Percentiles rank a stretch among this genome's conserved stretches.
These are phyloP conservation scores for Drosophila azteca DNA, from an alignment of 1,140 invertebrate genomes.

Conservation along the genomic window DNA sequence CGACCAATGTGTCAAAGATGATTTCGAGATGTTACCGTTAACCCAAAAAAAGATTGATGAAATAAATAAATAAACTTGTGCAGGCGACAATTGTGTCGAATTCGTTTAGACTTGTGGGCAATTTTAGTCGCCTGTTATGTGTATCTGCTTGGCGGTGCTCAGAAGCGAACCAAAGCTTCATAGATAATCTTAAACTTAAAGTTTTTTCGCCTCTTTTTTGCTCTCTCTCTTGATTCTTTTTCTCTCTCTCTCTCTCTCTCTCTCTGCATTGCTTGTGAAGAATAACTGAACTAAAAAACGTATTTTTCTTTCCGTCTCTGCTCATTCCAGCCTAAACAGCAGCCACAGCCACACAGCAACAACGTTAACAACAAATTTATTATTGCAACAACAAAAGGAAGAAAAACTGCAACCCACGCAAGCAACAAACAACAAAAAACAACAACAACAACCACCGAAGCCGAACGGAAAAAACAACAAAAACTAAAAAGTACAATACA, in stretches of 20 bases:
- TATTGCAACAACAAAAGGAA: constrained; percentile 35
- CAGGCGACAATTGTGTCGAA: constrained; percentile 25
- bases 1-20: constrained; percentile 1
- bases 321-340: constrained; percentile 38
- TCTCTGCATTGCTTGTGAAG: too few relatives aligned
- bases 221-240: not conserved
- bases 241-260: not conserved
- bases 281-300: not conserved
- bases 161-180: too few relatives aligned
- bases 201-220: constrained; percentile 4
- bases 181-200: not conserved
- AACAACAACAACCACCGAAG: constrained; percentile 27
- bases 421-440: constrained; percentile 19
- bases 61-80: not conserved
- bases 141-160: too few relatives aligned
- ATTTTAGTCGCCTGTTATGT: too few relatives aligned
- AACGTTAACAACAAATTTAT: constrained; percentile 29
- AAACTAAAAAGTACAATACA: constrained; percentile 7
- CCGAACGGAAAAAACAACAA: constrained; percentile 31
- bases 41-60: too few relatives aligned
- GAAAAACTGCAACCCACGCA: constrained; percentile 35
- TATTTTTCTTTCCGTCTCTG: constrained; percentile 10
- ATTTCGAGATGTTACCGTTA: too few relatives aligned
- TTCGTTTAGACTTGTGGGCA: not conserved
- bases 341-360: constrained; percentile 15